Base-by-base conservation (phyloP, 2,888 invertebrate genomes). In the Drosophila suboccidentalis region DNA sequence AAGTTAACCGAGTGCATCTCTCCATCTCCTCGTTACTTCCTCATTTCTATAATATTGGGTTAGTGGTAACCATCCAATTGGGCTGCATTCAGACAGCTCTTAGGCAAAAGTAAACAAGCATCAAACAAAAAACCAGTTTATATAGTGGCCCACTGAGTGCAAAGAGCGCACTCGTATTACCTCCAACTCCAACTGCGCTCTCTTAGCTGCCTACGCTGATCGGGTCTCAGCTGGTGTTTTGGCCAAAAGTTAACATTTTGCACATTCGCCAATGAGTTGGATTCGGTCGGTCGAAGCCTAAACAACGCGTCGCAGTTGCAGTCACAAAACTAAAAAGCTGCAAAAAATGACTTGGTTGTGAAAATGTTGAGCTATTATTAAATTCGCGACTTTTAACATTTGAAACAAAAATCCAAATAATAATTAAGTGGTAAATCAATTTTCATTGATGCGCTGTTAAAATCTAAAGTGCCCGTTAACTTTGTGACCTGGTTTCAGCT, bases 81-180 rank as follows among this genome's bases (percentile, higher is more conserved):
- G 62, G 41, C 19, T 73, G 73, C 80, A 75, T 8, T 63, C 39
- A 47, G 54, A 15, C 46, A 46, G 71, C 50, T 51, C 49, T 71
- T 60, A 44, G 22, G 53, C 58, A 15, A 61, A 53, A 13, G 22
- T 61, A 38, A 41, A 41, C 60, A 41, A 47, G n/a, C 53, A 17
- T 29, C 15, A 64, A 39, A 88, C 86, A 84, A 78, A 46, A 89
- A 84, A 84, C 84, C 84, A 81, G 84, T 84, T 84, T 89, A 49
- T 43, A 58, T 43, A 67, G 54, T 81, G 63, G 47, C 67, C 29
- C 61, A 46, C 51, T 67, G 43, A 17, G 17, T 11, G 3, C 54
- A 62, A 83, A 83, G 82, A 82, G 88, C 87, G 62, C 55, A 57
- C 59, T 66, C 87, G 60, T 61, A 57, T 61, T 66, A 69, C 46